Percentiles rank a stretch among this genome's conserved stretches.
Evolutionary conservation across 2,888 invertebrate genomes (phyloP).

Genomic region (Agrypnus murinus): DNA sequence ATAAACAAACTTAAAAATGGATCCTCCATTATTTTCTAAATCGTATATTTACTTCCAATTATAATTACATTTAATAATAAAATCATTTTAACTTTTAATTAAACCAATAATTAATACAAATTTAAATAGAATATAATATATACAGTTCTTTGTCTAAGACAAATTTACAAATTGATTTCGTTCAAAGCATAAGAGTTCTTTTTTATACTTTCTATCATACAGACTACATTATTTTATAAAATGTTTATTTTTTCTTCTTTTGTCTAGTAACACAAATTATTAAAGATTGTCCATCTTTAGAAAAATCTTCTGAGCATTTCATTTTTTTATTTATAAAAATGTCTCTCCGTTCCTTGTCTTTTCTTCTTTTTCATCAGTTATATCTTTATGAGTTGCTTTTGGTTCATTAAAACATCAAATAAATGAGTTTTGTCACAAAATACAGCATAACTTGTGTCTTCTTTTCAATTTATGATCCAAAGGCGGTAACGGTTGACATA

Average conservation of each 20-base stretch:
- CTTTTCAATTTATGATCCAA: slow-evolving; percentile 69
- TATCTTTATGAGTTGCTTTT: slow-evolving; percentile 26
- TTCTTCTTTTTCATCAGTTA: slow-evolving; percentile 5
- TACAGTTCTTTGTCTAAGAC: slow-evolving; percentile 40
- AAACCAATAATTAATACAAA: slow-evolving; percentile 37
- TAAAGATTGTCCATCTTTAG: slow-evolving; percentile 47
- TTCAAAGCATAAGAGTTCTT: slow-evolving; percentile 44
- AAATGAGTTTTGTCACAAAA: slow-evolving; percentile 68
- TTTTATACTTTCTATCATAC: slow-evolving; percentile 35
- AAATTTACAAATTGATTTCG: slow-evolving; percentile 41
- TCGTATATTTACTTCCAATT: slow-evolving; percentile 50
- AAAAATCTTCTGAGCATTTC: slow-evolving; percentile 43
- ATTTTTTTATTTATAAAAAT: slow-evolving; percentile 36
- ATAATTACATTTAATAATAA: slow-evolving; percentile 48
- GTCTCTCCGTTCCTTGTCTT: too few species aligned
- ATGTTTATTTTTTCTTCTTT: not conserved
- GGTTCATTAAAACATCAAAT: slow-evolving; percentile 29
- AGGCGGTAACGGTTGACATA: slow-evolving; percentile 71
- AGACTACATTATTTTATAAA: slow-evolving; percentile 44
- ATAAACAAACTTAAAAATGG: not conserved
- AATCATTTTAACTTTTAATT: slow-evolving; percentile 47
- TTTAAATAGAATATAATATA: slow-evolving; percentile 48
- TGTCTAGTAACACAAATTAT: slow-evolving; percentile 41
- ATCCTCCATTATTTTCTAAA: slow-evolving; percentile 36
- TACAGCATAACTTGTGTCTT: slow-evolving; percentile 69